These are phyloP conservation scores for Sisyra nigra DNA, from an alignment of 2,888 invertebrate species.

Conservation along the genomic window DNA sequence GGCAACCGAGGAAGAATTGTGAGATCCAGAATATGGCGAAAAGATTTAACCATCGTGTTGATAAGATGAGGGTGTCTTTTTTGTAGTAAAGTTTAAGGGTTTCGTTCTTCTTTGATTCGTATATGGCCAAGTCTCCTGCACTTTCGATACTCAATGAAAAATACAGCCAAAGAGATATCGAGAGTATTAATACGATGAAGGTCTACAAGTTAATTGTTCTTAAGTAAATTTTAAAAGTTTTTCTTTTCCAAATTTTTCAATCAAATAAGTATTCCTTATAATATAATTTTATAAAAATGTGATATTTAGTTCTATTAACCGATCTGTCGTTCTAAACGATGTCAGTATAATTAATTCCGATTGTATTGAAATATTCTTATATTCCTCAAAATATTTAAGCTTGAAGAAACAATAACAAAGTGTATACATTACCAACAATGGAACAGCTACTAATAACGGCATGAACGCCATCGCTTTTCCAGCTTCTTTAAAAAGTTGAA, in stretches of 20 bases:
- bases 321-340: no score
- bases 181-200: conserved; percentile 32
- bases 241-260: no score
- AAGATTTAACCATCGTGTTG: conserved; percentile 33
- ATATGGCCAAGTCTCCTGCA: conserved; percentile 29
- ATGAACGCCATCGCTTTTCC: conserved; percentile 45
- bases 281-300: no score
- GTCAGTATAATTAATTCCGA: no score
- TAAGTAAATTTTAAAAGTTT: no score
- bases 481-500: conserved; percentile 46
- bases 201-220: conserved; percentile 27
- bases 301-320: no score
- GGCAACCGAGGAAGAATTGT: conserved; percentile 49
- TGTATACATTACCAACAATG: conserved; percentile 34
- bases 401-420: no score
- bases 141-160: conserved; percentile 45
- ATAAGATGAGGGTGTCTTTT: conserved; percentile 27
- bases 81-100: conserved; percentile 21
- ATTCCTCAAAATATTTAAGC: no score
- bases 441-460: conserved; percentile 42
- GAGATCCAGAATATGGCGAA: conserved; percentile 46
- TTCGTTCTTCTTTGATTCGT: conserved; percentile 16
- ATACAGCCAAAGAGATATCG: conserved; percentile 38
- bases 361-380: no score
- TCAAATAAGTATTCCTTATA: no score